phyloP scores from a whole-genome alignment of 1,140 invertebrate genomes.

The Panagrolaimus sp. region DNA sequence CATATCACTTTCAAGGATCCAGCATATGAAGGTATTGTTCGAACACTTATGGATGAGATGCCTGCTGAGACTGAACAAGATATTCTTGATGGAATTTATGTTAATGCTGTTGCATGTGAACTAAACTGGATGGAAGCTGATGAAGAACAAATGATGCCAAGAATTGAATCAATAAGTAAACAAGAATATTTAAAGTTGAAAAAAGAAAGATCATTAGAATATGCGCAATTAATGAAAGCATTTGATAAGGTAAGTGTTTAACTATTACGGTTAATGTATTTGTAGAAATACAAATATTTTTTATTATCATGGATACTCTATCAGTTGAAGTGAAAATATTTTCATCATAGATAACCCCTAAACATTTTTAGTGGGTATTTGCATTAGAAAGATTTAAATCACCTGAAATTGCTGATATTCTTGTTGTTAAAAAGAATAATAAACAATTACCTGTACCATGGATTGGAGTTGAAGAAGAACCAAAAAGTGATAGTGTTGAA shows the following conservation, averaged over 20 bases:
- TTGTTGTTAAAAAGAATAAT: background rate
- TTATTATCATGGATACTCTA: too few relatives aligned
- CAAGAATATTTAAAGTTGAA: too few relatives aligned
- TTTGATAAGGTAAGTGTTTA: too few relatives aligned
- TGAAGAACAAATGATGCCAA: slow-evolving; percentile 1
- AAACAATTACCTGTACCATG: slow-evolving; percentile 1
- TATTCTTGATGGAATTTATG: background rate
- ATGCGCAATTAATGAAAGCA: too few relatives aligned
- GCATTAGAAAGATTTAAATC: background rate
- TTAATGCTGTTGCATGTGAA: background rate
- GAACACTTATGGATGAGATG: background rate
- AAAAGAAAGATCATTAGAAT: too few relatives aligned
- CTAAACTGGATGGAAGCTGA: background rate
- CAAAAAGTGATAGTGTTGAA: too few relatives aligned
- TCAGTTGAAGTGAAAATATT: too few relatives aligned
- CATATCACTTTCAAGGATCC: background rate
- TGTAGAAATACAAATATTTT: too few relatives aligned
- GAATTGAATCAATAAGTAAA: background rate
- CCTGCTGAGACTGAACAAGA: background rate
- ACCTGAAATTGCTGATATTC: background rate
- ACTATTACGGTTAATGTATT: too few relatives aligned
- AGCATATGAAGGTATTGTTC: background rate
- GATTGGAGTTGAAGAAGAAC: background rate
- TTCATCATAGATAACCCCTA: too few relatives aligned
- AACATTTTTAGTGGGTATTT: background rate